phyloP scores from a whole-genome alignment of 2,888 invertebrate genomes.

The Pyralis farinalis region DNA sequence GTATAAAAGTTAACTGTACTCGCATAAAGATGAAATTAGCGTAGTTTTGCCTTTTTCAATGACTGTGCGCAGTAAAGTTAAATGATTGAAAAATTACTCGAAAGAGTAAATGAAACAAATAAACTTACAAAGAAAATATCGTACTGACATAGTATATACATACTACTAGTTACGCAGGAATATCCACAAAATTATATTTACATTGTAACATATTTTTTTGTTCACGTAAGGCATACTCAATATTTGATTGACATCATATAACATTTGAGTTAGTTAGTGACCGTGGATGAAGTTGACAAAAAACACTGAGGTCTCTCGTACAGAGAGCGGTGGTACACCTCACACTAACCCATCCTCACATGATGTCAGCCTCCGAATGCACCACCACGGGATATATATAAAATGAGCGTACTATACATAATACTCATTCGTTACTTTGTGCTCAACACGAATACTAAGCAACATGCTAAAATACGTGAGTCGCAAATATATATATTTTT shows the following conservation, averaged over 20 bases:
- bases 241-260: slow-evolving; percentile 15
- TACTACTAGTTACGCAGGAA: too few species aligned
- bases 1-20: too few species aligned
- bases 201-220: too few species aligned
- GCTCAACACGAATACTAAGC: slow-evolving; percentile 70
- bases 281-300: slow-evolving; percentile 41
- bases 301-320: slow-evolving; percentile 40
- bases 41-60: too few species aligned
- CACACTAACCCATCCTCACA: slow-evolving; percentile 49
- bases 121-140: too few species aligned
- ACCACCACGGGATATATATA: slow-evolving; percentile 68
- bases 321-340: slow-evolving; percentile 35
- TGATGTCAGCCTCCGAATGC: slow-evolving; percentile 71
- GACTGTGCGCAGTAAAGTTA: too few species aligned
- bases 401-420: slow-evolving; percentile 65
- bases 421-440: slow-evolving; percentile 77
- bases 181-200: too few species aligned
- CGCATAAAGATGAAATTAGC: too few species aligned
- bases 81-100: too few species aligned
- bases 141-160: too few species aligned
- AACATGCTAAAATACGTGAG: slow-evolving; percentile 78
- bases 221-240: slow-evolving; percentile 10
- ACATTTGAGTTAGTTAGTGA: slow-evolving; percentile 29
- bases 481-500: slow-evolving; percentile 30
- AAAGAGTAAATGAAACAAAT: too few species aligned